phyloP scores from a whole-genome alignment of 2,797 vertebrate species.

The Vipera ursinii region DNA sequence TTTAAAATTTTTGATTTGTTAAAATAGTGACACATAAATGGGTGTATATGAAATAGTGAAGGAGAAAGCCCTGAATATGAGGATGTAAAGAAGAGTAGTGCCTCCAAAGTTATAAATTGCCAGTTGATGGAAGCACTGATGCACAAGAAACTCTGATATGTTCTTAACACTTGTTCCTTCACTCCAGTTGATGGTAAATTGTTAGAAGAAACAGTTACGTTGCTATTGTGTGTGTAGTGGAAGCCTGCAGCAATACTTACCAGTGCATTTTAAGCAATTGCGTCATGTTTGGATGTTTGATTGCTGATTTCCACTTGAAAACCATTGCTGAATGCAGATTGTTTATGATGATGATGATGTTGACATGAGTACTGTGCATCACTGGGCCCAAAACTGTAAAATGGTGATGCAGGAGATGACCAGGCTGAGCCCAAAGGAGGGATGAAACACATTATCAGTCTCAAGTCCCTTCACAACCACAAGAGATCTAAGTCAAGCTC shows the following conservation, averaged over 20 bases:
- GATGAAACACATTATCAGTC: not conserved
- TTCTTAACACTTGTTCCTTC: not conserved
- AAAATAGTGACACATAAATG: not conserved
- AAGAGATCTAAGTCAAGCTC: not conserved
- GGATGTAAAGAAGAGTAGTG: not conserved
- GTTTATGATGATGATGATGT: not conserved
- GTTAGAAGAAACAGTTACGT: not conserved
- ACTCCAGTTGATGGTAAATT: not conserved
- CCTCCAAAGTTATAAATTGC: not conserved
- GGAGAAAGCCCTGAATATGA: not conserved
- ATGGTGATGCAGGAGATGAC: not conserved
- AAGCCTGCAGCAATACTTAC: not conserved
- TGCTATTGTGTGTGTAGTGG: not conserved
- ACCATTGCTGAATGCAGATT: not conserved
- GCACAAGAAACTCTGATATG: not conserved
- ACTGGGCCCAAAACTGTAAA: not conserved
- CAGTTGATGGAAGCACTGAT: not conserved
- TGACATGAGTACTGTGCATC: not conserved
- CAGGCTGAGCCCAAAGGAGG: not conserved
- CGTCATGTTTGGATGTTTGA: not conserved
- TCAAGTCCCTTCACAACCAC: not conserved
- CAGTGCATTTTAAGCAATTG: not conserved
- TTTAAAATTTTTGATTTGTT: not conserved
- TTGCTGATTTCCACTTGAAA: not conserved
- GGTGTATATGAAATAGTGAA: not conserved